Base-by-base conservation (phyloP, 1,140 invertebrate species). In the Anoplolepis gracilipes region DNA sequence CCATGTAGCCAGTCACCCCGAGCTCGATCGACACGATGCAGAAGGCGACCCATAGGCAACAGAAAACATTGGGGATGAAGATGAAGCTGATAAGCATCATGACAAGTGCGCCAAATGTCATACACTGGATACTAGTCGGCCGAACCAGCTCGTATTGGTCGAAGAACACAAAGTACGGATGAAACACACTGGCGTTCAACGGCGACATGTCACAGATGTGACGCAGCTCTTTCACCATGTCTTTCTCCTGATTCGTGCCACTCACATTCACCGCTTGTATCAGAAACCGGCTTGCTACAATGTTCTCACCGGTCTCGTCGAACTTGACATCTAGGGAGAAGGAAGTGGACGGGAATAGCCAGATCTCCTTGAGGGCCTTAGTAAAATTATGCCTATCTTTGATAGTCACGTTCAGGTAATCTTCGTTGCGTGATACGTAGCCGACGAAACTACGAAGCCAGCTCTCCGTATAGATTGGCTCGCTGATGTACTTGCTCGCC, bases 31-130 rank as follows among this genome's bases (percentile, higher is more conserved):
- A 99, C 19, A 99, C 96, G 55, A 99, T 99, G 86, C 98, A 98
- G 86, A 99, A 97, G 2, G 98, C 98, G 0, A 99, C 98, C 98
- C 98, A 99, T 5, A 99, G 94, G 0, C 98, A 98, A 92, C 99
- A 99, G 6, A 99, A 93, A 11, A 99, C 96, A 91, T 99, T 99
- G 0, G 99, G 99, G 57, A 99, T 99, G 92, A 99, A 99, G 62
- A 99, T 96, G 88, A 99, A 97, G 0, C 98, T 98, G n/a, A 99
- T 98, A 33, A 99, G 95, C 97, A 99, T 98, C 98, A 99, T 99
- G 46, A 99, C 97, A 0, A 97, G 94, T 0, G 98, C 98, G 19
- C 99, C 98, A 69, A 99, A 97, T 0, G 98, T 96, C 95, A 99
- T 98, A 82, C 98, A 98, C 91, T 99, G 98, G 10, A 99, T 96